A percentile compares a stretch with the other conserved stretches of the same genome.
Conservation (phyloP, 1,140 invertebrate genomes). For the Polypedilum vanderplanki region DNA sequence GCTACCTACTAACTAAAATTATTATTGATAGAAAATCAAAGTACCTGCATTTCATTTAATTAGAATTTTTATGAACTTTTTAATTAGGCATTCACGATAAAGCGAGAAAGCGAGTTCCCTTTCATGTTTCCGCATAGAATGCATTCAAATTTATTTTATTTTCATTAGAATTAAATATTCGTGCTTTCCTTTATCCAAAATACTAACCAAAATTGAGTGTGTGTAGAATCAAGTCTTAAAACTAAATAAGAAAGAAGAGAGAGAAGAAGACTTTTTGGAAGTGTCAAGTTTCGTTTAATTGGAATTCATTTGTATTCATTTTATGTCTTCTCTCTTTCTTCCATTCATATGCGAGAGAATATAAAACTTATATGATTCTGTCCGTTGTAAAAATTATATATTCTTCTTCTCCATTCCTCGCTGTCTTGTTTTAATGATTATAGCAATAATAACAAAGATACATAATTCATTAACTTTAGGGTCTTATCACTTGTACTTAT, state of each 20-base stretch:
- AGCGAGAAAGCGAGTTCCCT: background rate
- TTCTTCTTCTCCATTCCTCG: background rate
- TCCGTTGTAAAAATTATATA: background rate
- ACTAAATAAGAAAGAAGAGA: background rate
- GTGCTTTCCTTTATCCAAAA: background rate
- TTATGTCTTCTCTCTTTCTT: background rate
- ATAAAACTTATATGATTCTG: too few relatives aligned
- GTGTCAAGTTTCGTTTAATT: conserved; percentile 27
- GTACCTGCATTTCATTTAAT: conserved; percentile 2
- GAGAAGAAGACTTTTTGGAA: background rate
- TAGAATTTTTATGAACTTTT: conserved; percentile 1
- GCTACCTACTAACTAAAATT: background rate
- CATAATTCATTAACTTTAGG: conserved; percentile 5
- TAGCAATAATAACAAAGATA: conserved; percentile 6
- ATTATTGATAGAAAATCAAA: background rate
- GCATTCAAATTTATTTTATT: background rate
- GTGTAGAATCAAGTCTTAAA: background rate
- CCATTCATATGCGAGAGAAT: background rate
- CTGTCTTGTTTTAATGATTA: background rate
- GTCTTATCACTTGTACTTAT: background rate
- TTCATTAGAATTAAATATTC: background rate
- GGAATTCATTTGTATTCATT: conserved; percentile 29
- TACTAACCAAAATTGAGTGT: too few relatives aligned
- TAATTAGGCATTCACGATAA: conserved; percentile 19
- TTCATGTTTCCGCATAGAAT: conserved; percentile 8